These are phyloP conservation scores for Tetragnatha montana DNA, from an alignment of 2,888 invertebrate genomes.

Conservation along the genomic window DNA sequence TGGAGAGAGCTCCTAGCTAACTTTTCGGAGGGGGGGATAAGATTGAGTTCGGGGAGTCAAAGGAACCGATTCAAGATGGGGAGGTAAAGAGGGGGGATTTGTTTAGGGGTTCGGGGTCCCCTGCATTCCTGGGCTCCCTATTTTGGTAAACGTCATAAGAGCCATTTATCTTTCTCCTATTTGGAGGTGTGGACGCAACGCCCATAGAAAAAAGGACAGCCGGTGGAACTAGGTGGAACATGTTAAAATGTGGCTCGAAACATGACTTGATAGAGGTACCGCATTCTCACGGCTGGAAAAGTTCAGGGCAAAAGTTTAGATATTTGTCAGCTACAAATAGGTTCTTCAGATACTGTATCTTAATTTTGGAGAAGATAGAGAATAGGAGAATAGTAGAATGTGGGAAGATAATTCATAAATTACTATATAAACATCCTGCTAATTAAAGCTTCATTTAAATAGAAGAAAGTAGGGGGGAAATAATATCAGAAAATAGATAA, in stretches of 20 bases:
- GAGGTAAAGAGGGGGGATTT: neutral
- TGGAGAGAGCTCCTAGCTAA: neutral
- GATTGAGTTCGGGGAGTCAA: neutral
- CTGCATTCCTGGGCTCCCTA: constrained; percentile 27
- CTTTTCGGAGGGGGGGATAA: neutral
- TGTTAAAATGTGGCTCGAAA: neutral
- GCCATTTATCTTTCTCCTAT: constrained; percentile 33
- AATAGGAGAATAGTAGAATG: too few species aligned
- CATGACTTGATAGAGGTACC: neutral
- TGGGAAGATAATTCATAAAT: too few species aligned
- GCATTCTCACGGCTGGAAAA: neutral
- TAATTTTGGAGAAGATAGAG: too few species aligned
- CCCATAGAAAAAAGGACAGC: constrained; percentile 7
- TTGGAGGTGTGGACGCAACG: constrained; percentile 11
- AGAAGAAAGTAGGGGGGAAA: too few species aligned
- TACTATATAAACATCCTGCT: too few species aligned
- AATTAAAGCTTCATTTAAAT: too few species aligned
- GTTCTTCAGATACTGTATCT: too few species aligned
- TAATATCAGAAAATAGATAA: too few species aligned
- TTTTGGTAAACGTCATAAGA: constrained; percentile 22
- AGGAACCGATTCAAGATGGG: neutral
- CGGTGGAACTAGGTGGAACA: constrained; percentile 11
- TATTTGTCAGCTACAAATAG: too few species aligned
- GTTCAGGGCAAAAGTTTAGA: too few species aligned
- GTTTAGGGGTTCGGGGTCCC: constrained; percentile 8